Conservation (phyloP, 2,797 vertebrate genomes). For the Apogon hyalosoma region DNA sequence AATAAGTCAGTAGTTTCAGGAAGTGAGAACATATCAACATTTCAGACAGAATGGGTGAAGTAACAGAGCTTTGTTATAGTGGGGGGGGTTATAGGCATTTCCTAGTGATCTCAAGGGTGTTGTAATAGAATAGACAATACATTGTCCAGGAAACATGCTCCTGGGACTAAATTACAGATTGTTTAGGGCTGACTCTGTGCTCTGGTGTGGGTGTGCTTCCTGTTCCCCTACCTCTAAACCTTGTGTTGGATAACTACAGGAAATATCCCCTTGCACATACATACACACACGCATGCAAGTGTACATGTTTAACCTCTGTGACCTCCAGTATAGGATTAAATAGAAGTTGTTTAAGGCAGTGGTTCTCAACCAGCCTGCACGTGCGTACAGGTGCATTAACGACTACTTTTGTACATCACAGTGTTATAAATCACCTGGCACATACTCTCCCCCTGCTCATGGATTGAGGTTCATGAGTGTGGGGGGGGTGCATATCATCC, state of each 20-base stretch:
- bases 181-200: slow-evolving; percentile 52
- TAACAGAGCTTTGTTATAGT: not conserved
- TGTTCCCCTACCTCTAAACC: slow-evolving; percentile 52
- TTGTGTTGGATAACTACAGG: slow-evolving; percentile 50
- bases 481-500: too few species aligned
- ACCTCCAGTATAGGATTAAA: slow-evolving; percentile 17
- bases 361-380: too few species aligned
- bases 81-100: slow-evolving; percentile 25
- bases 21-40: not conserved
- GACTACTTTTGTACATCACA: too few species aligned
- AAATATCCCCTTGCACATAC: slow-evolving; percentile 41
- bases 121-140: slow-evolving; percentile 54
- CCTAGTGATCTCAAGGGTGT: slow-evolving; percentile 14
- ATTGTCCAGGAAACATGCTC: slow-evolving; percentile 61
- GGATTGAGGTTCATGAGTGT: too few species aligned
- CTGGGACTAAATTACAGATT: slow-evolving; percentile 56
- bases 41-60: not conserved
- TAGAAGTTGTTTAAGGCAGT: slow-evolving; percentile 21
- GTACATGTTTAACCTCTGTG: slow-evolving; percentile 13
- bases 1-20: slow-evolving; percentile 1
- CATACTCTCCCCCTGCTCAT: too few species aligned
- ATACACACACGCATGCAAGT: not conserved
- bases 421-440: too few species aligned
- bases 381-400: too few species aligned
- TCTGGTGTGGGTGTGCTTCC: slow-evolving; percentile 61